Evolutionary conservation across 1,140 invertebrate genomes (phyloP), one percentile per base, ranked within the genome.

Genomic region (Mycetomoellerius zeteki): DNA sequence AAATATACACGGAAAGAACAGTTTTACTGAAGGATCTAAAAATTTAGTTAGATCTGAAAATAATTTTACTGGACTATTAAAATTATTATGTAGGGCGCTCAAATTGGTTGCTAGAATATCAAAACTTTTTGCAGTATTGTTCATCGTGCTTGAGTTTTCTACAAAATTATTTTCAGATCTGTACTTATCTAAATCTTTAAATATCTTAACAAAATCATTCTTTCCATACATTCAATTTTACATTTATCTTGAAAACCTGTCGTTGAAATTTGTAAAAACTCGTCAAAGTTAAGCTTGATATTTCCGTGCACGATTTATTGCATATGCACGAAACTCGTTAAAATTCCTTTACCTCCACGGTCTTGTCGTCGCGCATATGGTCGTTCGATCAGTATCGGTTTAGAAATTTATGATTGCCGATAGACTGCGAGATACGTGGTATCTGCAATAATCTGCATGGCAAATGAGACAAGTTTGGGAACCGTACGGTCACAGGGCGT

Each of bases 401-500:
- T 47, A 43, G 54, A 30, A 60, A 75, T 60, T 43, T 60, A 82
- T 56, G 78, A 80, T 69, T 33, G 30, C 52, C 33, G 67, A 73
- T 58, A 50, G 65, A 24, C 24, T 21, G 10, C 19, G 52, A 24
- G 16, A 8, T 50, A 37, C n/a, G 5, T 7, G 10, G 16, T 47
- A 30, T 84, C 24, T 43, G 2, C 37, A 43, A 43, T 43, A 43
- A 43, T 43, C 8, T 60, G 80, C 69, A 60, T 75, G 69, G 19
- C 80, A 73, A 75, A 73, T 73, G 69, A 84, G 37, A 50, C 54
- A 60, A 30, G 67, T 82, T 82, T 47, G 67, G 54, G 67, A 60
- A 21, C 65, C 56, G 7, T 72, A 47, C 33, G 67, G 47, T 54
- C 64, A 21, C 80, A 30, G 27, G 37, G 56, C 27, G 21, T 81